A percentile compares a stretch with the other conserved stretches of the same genome.
Conservation (phyloP, 1,140 invertebrate genomes). For the Dreissena polymorpha region DNA sequence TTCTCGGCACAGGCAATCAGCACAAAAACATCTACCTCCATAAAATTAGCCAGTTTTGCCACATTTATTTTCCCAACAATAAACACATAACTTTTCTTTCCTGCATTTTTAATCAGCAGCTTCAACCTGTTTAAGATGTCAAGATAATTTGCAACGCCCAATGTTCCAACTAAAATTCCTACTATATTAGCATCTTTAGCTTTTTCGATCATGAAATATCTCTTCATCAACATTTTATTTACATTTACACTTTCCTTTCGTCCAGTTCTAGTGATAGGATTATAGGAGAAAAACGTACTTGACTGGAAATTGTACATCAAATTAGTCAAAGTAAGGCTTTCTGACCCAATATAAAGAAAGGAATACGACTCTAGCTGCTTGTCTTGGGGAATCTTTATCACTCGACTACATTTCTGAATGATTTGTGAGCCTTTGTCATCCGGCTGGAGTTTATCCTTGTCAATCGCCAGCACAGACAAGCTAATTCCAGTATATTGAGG, state of each 20-base stretch:
- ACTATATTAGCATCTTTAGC: conserved; percentile 92
- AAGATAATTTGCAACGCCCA: conserved; percentile 90
- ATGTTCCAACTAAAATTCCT: conserved; percentile 93
- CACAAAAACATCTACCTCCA: conserved; percentile 95
- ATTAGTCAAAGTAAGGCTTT: conserved; percentile 80
- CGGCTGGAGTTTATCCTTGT: no score
- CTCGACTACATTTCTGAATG: conserved; percentile 66
- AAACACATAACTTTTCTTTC: conserved; percentile 94
- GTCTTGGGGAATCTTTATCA: conserved; percentile 60
- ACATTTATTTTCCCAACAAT: conserved; percentile 95
- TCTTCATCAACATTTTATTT: conserved; percentile 84
- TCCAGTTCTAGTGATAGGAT: conserved; percentile 67
- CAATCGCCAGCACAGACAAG: no score
- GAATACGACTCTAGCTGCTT: conserved; percentile 77
- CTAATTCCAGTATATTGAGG: conserved; percentile 1
- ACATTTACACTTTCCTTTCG: conserved; percentile 72
- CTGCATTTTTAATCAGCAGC: conserved; percentile 85
- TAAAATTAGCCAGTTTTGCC: conserved; percentile 95
- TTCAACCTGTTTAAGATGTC: conserved; percentile 89
- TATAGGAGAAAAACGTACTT: conserved; percentile 78
- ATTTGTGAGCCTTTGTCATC: neutral
- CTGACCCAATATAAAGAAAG: conserved; percentile 83
- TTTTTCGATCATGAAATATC: conserved; percentile 92
- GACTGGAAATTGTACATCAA: conserved; percentile 81
- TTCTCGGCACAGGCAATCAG: conserved; percentile 94